These are phyloP conservation scores for Montipora capricornis DNA, from an alignment of 64 coral and sea anemone species.

Conservation along the genomic window DNA sequence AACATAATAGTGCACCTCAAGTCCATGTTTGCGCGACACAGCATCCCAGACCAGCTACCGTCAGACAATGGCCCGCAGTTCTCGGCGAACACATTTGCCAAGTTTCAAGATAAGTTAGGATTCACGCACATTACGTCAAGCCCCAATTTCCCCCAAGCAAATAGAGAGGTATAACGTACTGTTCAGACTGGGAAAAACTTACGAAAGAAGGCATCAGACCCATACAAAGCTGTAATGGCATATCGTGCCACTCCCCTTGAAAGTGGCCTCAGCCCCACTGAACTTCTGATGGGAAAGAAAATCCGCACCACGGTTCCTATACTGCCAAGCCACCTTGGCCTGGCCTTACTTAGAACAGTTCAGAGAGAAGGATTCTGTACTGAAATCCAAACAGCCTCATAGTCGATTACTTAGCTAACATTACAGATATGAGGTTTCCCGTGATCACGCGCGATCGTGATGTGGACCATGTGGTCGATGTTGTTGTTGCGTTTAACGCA, in stretches of 20 bases:
- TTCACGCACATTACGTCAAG: no score
- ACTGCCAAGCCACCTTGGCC: background rate
- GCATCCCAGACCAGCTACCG: conserved; percentile 15
- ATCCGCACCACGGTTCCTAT: no score
- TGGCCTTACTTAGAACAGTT: background rate
- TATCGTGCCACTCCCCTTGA: conserved; percentile 8
- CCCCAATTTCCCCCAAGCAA: no score
- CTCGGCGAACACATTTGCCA: background rate
- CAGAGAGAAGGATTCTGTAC: background rate
- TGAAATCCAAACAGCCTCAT: background rate
- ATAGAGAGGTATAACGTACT: no score
- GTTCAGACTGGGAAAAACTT: no score
- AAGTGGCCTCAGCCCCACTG: background rate
- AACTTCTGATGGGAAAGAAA: background rate
- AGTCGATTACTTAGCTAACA: no score
- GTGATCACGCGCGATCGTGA: no score
- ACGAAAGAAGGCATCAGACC: background rate
- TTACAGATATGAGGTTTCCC: no score
- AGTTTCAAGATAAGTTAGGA: background rate
- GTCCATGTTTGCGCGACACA: conserved; percentile 33
- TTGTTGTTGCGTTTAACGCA: no score
- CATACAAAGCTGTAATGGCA: conserved; percentile 1
- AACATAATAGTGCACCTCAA: conserved; percentile 24
- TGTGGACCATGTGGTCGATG: no score
- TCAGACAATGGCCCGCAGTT: background rate